Base-by-base conservation (phyloP, 2,113 vertebrate species). In the Neolamprologus brichardi region DNA sequence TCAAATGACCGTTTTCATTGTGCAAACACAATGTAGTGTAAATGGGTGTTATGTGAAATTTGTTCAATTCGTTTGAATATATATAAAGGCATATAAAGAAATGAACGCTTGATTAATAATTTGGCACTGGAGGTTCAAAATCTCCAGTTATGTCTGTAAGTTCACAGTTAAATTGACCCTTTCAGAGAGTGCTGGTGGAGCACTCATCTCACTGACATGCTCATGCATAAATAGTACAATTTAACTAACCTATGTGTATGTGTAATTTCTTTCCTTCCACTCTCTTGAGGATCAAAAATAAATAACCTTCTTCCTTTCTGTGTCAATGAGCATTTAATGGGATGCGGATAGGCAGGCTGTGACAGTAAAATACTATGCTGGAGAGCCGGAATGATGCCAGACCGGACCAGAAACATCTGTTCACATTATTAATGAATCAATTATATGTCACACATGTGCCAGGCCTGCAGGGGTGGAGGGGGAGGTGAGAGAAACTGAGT, bases 381-480 rank as follows among this genome's bases (percentile, higher is more conserved):
- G 86, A 83, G 25, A 93, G 79, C 52, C 93, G 86, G 91, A 91
- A 49, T 10, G 41, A 67, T 20, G 90, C 94, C 95, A 91, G 58
- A 67, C 86, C 64, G 81, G 92, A 94, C 95, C 91, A 80, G 83
- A 89, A 96, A 96, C 96, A 96, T 96, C 95, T 96, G 95, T 87
- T 95, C 95, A 85, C 92, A 95, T 96, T 96, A 96, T 95, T 96
- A 95, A 96, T 95, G 94, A 96, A 96, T 96, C 95, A 96, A 93
- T 96, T 96, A 95, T 91, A 92, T 93, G 94, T 93, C 94, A 92
- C 96, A 95, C 90, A 91, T 94, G 95, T 93, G 95, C 90, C 91
- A 94, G 90, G 91, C 93, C 93, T 93, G 84, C 67, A 84, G 93
- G 88, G 91, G 75, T 41, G 6, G 41, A 52, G 56, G 56, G 79